Base-by-base conservation (phyloP, 53 echinoderm and acorn worm species). In the Hippasteria phrygiana region DNA sequence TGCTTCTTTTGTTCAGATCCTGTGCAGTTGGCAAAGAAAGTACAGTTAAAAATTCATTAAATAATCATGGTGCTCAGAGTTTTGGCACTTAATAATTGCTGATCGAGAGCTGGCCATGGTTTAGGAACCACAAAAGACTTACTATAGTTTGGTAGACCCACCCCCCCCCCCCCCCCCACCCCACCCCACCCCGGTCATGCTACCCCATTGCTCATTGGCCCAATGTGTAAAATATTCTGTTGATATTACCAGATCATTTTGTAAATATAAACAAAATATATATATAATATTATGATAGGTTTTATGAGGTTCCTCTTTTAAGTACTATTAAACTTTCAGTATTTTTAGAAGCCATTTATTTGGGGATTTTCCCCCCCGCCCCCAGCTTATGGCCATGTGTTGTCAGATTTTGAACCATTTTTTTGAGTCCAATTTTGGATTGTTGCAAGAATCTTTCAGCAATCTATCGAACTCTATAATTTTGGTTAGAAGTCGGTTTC, bases 201-300 rank as follows among this genome's bases (percentile, higher is more conserved):
- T 35, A 67, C 29, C 76, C 36, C 13, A 42, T 8, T 74, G 50
- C 65, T 45, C 64, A 0, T 65, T 65, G 13, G 17, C 81, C 81
- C 81, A 9, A 12, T 39, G 22, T 85, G 85, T 85, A 85, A 85
- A 45, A 70, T 85, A 85, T 85, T 70, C 37, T 84, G 84, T 71
- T 43, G n/a, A 85, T 85, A 85, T 31, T 11, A 33, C 28, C 62
- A 63, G 35, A 83, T 66, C 47, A 66, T 71, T 85, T 84, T 69
- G 32, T 69, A 33, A 48, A 75, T 47, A 75, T 74, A 74, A 27
- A 38, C 36, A 59, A 85, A 71, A 50, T 85, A 85, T 85, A 50
- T 85, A 85, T 85, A 85, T 85, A 67, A 29, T 36, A 67, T 59
- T n/a, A 48, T 8, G 14, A 67, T 35, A 79, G 59, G 36, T 79